These are phyloP conservation scores for Dryoscopus gambensis DNA, from an alignment of 2,113 vertebrate species.

Conservation along the genomic window DNA sequence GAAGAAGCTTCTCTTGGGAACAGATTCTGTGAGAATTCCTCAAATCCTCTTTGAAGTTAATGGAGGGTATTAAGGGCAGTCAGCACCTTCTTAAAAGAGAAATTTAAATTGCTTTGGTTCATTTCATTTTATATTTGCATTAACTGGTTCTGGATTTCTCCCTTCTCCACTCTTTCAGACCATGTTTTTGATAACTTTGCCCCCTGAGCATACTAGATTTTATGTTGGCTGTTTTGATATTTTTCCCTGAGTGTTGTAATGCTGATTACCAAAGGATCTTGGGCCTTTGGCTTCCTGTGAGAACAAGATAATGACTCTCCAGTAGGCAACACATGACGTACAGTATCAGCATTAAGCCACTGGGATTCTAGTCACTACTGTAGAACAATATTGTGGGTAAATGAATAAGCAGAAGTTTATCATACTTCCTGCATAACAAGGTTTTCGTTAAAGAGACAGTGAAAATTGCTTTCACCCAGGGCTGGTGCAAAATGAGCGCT, in stretches of 20 bases:
- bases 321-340: conserved; percentile 38
- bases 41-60: conserved; percentile 44
- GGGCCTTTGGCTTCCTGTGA: conserved; percentile 61
- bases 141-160: background rate
- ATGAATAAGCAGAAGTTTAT: conserved; percentile 69
- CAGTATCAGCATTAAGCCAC: conserved; percentile 36
- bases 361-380: conserved; percentile 52
- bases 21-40: conserved; percentile 22
- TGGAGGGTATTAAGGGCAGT: background rate
- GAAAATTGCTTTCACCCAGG: background rate
- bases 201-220: conserved; percentile 5
- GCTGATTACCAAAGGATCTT: conserved; percentile 41
- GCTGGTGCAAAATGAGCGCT: background rate
- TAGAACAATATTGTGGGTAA: conserved; percentile 65
- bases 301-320: conserved; percentile 62
- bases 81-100: conserved; percentile 23
- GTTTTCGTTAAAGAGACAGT: conserved; percentile 38
- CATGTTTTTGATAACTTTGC: conserved; percentile 9
- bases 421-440: conserved; percentile 55
- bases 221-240: conserved; percentile 5
- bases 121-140: background rate
- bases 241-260: conserved; percentile 30
- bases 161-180: background rate
- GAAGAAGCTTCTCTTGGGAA: background rate
- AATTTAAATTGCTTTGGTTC: conserved; percentile 22